These are phyloP conservation scores for Microhierax caerulescens DNA, from an alignment of 2,797 vertebrate genomes.

Conservation along the genomic window DNA sequence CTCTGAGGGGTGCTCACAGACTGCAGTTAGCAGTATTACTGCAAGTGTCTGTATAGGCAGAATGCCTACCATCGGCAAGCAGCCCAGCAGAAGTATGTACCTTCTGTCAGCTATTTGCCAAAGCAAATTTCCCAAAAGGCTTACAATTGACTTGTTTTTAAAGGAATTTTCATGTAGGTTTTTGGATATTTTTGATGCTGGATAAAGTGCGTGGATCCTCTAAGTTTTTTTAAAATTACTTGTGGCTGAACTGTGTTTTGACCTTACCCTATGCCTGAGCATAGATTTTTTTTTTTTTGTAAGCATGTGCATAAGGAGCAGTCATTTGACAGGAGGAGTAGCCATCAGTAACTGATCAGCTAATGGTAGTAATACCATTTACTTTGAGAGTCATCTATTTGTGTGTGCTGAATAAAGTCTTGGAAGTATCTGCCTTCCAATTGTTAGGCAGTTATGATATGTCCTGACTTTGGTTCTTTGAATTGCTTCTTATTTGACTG, in stretches of 20 bases:
- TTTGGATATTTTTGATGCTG: not conserved
- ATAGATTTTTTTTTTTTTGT: not conserved
- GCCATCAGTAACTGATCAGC: not conserved
- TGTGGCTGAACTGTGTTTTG: not conserved
- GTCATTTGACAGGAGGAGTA: not conserved
- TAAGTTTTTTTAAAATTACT: not conserved
- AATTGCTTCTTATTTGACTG: not conserved
- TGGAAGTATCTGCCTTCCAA: not conserved
- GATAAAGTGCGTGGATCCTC: not conserved
- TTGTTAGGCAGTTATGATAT: not conserved
- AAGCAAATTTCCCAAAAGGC: not conserved
- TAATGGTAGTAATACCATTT: not conserved
- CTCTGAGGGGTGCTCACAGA: not conserved
- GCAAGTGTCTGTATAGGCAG: not conserved
- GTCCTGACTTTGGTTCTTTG: not conserved
- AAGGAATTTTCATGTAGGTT: not conserved
- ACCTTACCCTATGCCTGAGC: not conserved
- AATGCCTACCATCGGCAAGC: not conserved
- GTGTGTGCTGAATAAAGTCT: not conserved
- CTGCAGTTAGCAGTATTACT: not conserved
- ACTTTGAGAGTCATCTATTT: not conserved
- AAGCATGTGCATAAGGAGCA: rapidly evolving
- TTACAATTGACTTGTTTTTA: not conserved
- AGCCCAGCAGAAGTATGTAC: not conserved
- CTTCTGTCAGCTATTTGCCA: not conserved